Conservation (phyloP, 2,888 invertebrate genomes). For the Ornithoptera priamus region DNA sequence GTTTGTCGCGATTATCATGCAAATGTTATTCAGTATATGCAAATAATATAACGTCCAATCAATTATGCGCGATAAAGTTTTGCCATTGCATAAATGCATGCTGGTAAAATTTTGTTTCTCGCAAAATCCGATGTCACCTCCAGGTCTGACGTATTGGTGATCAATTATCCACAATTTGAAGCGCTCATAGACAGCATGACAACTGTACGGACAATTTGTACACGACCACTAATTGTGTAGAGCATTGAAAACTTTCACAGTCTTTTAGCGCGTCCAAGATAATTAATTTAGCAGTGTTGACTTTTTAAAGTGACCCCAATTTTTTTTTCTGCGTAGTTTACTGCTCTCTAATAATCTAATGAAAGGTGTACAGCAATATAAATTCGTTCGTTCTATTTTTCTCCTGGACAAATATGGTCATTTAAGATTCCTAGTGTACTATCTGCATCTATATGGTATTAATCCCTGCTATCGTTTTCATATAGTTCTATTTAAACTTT, state of each 20-base stretch:
- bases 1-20: not conserved
- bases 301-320: constrained; percentile 37
- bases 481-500: no score
- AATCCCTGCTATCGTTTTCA: no score
- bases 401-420: no score
- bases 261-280: constrained; percentile 49
- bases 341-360: constrained; percentile 8
- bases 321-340: constrained; percentile 27
- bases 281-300: constrained; percentile 50
- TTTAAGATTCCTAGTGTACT: no score
- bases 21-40: not conserved
- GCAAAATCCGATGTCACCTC: constrained; percentile 38
- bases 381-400: no score
- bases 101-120: constrained; percentile 10
- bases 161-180: constrained; percentile 73
- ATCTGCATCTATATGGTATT: no score
- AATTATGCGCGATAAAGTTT: not conserved
- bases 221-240: constrained; percentile 65
- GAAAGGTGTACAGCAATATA: no score
- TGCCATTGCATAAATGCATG: not conserved
- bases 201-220: constrained; percentile 56
- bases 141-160: constrained; percentile 59
- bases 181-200: constrained; percentile 63
- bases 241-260: constrained; percentile 55
- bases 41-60: constrained; percentile 7